phyloP scores from a whole-genome alignment of 1,140 invertebrate genomes.

The Portunus trituberculatus region DNA sequence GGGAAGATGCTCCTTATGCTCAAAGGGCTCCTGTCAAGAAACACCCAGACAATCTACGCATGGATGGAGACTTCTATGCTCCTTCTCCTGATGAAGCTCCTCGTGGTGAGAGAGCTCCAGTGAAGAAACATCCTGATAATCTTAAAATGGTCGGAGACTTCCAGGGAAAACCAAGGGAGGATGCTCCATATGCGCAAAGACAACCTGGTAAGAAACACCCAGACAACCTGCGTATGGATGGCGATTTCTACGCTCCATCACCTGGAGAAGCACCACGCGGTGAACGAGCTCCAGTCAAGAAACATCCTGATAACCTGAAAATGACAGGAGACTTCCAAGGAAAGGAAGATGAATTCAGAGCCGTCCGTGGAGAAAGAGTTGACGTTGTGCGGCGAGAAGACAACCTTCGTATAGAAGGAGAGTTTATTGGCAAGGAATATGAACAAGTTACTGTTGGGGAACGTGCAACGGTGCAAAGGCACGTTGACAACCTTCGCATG shows the following conservation, averaged over 20 bases:
- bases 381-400: constrained; percentile 64
- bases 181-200: constrained; percentile 27
- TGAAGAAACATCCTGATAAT: constrained; percentile 49
- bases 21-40: constrained; percentile 28
- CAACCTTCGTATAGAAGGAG: constrained; percentile 63
- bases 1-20: constrained; percentile 41
- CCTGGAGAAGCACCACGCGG: constrained; percentile 49
- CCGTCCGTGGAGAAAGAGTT: constrained; percentile 45
- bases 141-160: constrained; percentile 31
- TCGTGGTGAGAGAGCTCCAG: constrained; percentile 32
- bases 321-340: constrained; percentile 77
- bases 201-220: constrained; percentile 39
- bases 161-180: constrained; percentile 30
- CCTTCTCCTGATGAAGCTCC: constrained; percentile 31
- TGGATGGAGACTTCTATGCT: constrained; percentile 53
- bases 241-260: constrained; percentile 56
- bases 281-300: constrained; percentile 51
- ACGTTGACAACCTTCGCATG: constrained; percentile 57
- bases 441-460: constrained; percentile 74
- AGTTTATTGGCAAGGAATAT: constrained; percentile 77
- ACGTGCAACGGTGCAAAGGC: constrained; percentile 66
- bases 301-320: constrained; percentile 50
- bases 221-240: constrained; percentile 55
- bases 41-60: constrained; percentile 50
- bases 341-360: constrained; percentile 59